phyloP scores from a whole-genome alignment of 2,797 vertebrate genomes.

The Poecilia picta region DNA sequence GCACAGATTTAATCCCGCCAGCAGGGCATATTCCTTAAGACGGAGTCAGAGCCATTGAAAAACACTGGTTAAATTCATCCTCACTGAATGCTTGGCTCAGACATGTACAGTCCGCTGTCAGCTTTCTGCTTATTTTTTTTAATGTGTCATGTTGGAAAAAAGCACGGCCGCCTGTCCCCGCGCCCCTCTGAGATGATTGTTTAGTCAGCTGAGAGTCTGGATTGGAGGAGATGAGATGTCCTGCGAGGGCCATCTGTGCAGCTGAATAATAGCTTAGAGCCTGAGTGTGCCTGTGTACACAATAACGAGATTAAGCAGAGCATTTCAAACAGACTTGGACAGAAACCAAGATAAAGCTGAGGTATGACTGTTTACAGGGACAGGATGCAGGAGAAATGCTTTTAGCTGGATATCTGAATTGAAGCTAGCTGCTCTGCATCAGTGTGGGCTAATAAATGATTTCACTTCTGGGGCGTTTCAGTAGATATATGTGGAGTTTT shows the following conservation, averaged over 20 bases:
- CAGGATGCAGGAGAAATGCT: neutral
- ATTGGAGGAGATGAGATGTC: constrained; percentile 60
- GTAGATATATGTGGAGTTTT: constrained; percentile 59
- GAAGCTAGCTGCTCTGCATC: constrained; percentile 32
- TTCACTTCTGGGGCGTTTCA: constrained; percentile 66
- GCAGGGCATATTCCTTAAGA: constrained; percentile 27
- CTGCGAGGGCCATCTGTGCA: constrained; percentile 62
- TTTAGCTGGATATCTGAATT: constrained; percentile 6
- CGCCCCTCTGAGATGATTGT: constrained; percentile 54
- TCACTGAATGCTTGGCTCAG: constrained; percentile 25
- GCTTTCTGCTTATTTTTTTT: constrained; percentile 21
- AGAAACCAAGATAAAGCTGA: constrained; percentile 30
- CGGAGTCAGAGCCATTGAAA: constrained; percentile 39
- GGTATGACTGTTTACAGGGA: constrained; percentile 5
- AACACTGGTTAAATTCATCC: constrained; percentile 38
- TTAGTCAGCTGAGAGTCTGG: constrained; percentile 67
- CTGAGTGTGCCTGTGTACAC: constrained; percentile 29
- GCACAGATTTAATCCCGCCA: constrained; percentile 39
- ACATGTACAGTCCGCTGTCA: constrained; percentile 22
- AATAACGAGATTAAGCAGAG: constrained; percentile 27
- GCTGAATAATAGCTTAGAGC: constrained; percentile 45
- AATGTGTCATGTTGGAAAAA: constrained; percentile 2
- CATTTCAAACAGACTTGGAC: constrained; percentile 18
- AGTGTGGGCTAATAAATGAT: constrained; percentile 59
- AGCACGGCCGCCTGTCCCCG: constrained; percentile 22